phyloP scores from a whole-genome alignment of 2,888 invertebrate genomes.

The Dendrolimus houi region DNA sequence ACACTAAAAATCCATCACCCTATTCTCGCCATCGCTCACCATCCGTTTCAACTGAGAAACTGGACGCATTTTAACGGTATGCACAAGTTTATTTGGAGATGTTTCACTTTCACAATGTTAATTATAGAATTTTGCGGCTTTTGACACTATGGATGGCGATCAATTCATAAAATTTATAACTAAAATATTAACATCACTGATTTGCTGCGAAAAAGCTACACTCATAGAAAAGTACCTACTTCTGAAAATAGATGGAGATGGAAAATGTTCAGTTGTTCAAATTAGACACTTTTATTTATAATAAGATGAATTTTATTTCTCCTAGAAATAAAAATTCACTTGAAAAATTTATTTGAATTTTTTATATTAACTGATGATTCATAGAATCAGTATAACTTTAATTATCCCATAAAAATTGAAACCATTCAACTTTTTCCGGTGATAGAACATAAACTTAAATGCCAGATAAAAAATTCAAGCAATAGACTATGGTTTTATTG shows the following conservation, averaged over 20 bases:
- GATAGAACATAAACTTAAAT: not conserved
- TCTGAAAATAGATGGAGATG: slow-evolving; percentile 84
- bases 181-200: slow-evolving; percentile 80
- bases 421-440: not conserved
- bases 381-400: not conserved
- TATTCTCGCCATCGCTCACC: slow-evolving; percentile 77
- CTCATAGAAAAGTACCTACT: slow-evolving; percentile 80
- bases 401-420: not conserved
- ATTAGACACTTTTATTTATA: slow-evolving; percentile 30
- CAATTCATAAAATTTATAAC: slow-evolving; percentile 74
- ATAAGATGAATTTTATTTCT: not conserved
- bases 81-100: slow-evolving; percentile 61
- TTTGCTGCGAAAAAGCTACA: slow-evolving; percentile 79
- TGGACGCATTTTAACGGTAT: slow-evolving; percentile 74
- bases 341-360: not conserved
- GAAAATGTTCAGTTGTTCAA: slow-evolving; percentile 70
- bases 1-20: slow-evolving; percentile 77
- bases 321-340: slow-evolving; percentile 1
- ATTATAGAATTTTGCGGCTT: slow-evolving; percentile 58
- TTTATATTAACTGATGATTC: not conserved
- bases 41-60: slow-evolving; percentile 73
- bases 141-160: slow-evolving; percentile 60
- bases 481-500: slow-evolving; percentile 12
- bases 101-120: slow-evolving; percentile 69
- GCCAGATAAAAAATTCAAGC: not conserved